A percentile compares a stretch with the other conserved stretches of the same genome.
Evolutionary conservation across 2,113 vertebrate genomes (phyloP).

Genomic region (Gulo gulo): DNA sequence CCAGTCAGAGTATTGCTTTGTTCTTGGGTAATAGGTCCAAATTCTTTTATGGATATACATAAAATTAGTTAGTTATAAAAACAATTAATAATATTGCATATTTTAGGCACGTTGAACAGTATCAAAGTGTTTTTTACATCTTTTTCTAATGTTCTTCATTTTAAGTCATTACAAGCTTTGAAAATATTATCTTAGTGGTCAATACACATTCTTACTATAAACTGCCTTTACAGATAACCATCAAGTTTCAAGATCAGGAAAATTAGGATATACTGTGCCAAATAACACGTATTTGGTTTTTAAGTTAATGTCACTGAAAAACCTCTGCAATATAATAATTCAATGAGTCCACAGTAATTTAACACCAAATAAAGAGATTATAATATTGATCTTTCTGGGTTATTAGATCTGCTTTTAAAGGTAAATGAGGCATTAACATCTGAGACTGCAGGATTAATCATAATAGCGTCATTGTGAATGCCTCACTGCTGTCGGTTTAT

Average conservation of each 20-base stretch:
- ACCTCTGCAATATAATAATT: slow-evolving; percentile 61
- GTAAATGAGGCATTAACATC: slow-evolving; percentile 74
- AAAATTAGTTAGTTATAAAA: slow-evolving; percentile 31
- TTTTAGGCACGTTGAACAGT: background rate
- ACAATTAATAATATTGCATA: background rate
- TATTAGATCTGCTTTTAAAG: slow-evolving; percentile 77
- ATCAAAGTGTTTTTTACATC: background rate
- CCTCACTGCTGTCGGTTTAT: background rate
- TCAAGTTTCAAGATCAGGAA: background rate
- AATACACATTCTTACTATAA: background rate
- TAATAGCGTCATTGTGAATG: slow-evolving; percentile 55
- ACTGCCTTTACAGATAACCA: background rate
- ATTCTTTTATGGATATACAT: background rate
- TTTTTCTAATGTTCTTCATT: background rate
- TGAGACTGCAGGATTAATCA: slow-evolving; percentile 64
- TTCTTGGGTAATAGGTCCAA: background rate
- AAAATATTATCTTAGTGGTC: background rate
- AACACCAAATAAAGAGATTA: slow-evolving; percentile 57
- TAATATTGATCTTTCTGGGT: slow-evolving; percentile 73
- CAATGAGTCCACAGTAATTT: slow-evolving; percentile 53
- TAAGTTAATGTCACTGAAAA: slow-evolving; percentile 60
- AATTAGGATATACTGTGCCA: background rate
- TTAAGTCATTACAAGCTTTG: slow-evolving; percentile 23
- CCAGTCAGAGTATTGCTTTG: background rate
- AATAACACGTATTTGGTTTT: background rate